Percentiles rank a stretch among this genome's conserved stretches.
Conservation (phyloP, 2,888 invertebrate genomes). For the Carpatolechia fugitivella region DNA sequence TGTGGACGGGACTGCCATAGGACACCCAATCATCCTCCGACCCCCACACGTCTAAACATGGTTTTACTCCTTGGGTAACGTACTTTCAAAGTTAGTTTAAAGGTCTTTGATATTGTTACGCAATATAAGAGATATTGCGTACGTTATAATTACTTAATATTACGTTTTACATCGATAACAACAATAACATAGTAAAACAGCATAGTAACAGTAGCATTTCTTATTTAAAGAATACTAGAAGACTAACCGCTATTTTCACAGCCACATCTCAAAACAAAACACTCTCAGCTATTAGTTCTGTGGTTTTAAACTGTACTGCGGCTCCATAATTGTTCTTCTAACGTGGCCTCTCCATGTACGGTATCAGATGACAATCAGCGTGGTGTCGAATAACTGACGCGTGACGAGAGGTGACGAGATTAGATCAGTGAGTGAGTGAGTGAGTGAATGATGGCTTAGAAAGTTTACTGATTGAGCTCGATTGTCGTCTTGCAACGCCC, state of each 20-base stretch:
- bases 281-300: not conserved
- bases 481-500: not conserved
- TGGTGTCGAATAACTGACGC: not conserved
- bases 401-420: not conserved
- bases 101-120: too few relatives aligned
- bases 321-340: not conserved
- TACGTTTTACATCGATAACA: too few relatives aligned
- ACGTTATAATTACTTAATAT: too few relatives aligned
- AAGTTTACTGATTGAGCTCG: slow-evolving; percentile 1
- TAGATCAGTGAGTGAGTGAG: not conserved
- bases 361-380: slow-evolving; percentile 3
- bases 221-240: too few relatives aligned
- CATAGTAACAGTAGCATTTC: too few relatives aligned
- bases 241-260: not conserved
- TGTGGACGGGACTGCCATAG: too few relatives aligned
- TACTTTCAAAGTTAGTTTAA: too few relatives aligned
- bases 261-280: not conserved
- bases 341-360: not conserved
- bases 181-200: too few relatives aligned
- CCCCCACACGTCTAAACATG: too few relatives aligned
- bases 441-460: not conserved
- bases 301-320: not conserved
- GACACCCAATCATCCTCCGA: too few relatives aligned
- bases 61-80: too few relatives aligned
- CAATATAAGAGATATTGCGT: too few relatives aligned